Evolutionary conservation across 2,888 invertebrate species (phyloP), one percentile per base, ranked within the genome.

Genomic region (Metopia argyrocephala): DNA sequence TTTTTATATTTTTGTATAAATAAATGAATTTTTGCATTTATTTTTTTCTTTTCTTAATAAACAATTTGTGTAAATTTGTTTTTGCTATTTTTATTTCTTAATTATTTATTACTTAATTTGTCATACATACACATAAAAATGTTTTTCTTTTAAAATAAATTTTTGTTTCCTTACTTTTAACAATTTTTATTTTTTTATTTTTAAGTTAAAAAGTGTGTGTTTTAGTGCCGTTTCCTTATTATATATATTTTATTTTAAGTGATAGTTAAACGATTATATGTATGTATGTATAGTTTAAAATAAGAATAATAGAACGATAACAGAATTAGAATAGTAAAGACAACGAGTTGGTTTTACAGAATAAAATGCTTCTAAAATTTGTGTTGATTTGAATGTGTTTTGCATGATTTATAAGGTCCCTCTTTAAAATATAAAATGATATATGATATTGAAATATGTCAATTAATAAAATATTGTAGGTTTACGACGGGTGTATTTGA

Each of bases 1-100:
- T 64, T 78, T 59, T 73, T 69, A 25, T 52, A 38, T 73, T 76
- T 48, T 48, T 48, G 56, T 69, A 64, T 62, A 56, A 56, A 66
- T n/a, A 20, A 56, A 66, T 71, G 21, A 27, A 46, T 21, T 38
- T 57, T 76, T 56, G 23, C 21, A 62, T 71, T 78, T 12, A 54
- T 73, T 7, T 46, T 78, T 27, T 61, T 59, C 38, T 59, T 70
- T n/a, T 70, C 18, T 38, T 52, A 71, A 66, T 66, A 66, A 71
- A 73, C 68, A 68, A 73, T 68, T 65, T 65, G 65, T 64, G 48
- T 66, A 62, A 38, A 27, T 70, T 70, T 57, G 5, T 18, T 66
- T 46, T 50, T 12, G 54, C 27, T 12, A 52, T 56, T 54, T 54
- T 59, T 25, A 38, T 48, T n/a, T 21, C 27, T 38, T 28, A 31